Base-by-base conservation (phyloP, 2,797 vertebrate species). In the Artibeus lituratus region DNA sequence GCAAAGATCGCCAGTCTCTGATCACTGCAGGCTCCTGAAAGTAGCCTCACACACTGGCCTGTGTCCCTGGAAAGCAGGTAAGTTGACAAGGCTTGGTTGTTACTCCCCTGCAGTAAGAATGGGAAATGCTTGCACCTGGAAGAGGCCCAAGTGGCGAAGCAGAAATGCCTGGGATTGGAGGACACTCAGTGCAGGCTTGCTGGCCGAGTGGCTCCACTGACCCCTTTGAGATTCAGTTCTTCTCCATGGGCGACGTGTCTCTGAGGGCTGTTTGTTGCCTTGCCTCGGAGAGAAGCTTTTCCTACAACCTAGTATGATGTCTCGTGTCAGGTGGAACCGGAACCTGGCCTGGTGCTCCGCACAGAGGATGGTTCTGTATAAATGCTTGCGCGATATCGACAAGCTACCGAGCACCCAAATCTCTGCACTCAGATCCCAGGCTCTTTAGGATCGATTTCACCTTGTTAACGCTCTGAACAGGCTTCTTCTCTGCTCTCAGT, bases 311-410 rank as follows among this genome's bases (percentile, higher is more conserved):
- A 7, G 16, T 6, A 55, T 10, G 6, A n/a, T 42, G 44, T 51
- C 67, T 70, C 1, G 0, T 81, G 44, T 35, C 7, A 10, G 2
- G 19, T 55, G 81, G 53, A 26, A 57, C 21, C 22, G 35, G 90
- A 57, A 14, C 39, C 35, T 35, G n/a, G n/a, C 21, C 12, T 2
- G 24, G 19, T 5, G 0, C 12, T 37, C 42, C 0, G 0, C 18
- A 3, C 6, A 5, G 26, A 26, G 5, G 21, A 84, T 7, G 8
- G 9, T 37, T 82, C 53, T 6, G 11, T 4, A 11, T 16, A 69
- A 24, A 67, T 24, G 32, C 14, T 37, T 55, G 47, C 83, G 42
- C 10, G 39, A 47, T 51, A 78, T 32, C 35, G 11, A 42, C 29
- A 15, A 55, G 10, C 57, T 37, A 10, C 4, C 24, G 8, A 42